phyloP scores from a whole-genome alignment of 2,113 vertebrate genomes.

The Haemorhous mexicanus region DNA sequence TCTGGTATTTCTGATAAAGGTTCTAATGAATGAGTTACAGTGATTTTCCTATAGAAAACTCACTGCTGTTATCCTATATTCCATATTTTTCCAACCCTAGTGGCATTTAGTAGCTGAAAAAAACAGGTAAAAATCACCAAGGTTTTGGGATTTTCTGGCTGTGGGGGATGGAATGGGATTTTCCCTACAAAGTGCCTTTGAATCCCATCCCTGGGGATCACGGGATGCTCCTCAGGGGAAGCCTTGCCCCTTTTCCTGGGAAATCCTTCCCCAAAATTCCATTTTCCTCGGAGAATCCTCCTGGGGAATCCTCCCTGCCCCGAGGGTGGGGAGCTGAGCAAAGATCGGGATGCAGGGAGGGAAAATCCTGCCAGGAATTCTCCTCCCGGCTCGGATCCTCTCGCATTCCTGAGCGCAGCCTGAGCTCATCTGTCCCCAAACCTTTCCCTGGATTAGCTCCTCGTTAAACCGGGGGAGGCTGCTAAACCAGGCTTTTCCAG shows the following conservation, averaged over 20 bases:
- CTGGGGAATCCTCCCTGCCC: not conserved
- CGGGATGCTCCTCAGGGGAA: not conserved
- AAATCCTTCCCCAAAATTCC: not conserved
- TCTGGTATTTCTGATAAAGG: not conserved
- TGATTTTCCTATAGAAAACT: rapidly evolving
- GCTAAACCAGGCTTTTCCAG: not conserved
- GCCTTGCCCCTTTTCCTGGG: not conserved
- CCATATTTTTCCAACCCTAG: not conserved
- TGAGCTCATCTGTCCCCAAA: not conserved
- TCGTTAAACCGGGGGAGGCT: not conserved
- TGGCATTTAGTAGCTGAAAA: not conserved
- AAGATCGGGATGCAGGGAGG: not conserved
- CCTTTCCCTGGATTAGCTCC: not conserved
- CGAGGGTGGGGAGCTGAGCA: not conserved
- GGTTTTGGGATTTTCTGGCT: not conserved
- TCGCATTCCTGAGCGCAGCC: not conserved
- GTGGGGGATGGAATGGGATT: not conserved
- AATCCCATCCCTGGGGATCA: not conserved
- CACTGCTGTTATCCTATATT: rapidly evolving
- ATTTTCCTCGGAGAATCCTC: not conserved
- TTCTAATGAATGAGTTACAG: not conserved
- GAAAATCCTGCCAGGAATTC: not conserved
- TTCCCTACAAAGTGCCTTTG: not conserved
- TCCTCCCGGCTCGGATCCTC: not conserved
- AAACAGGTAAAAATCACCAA: rapidly evolving